Percentiles rank a stretch among this genome's conserved stretches.
These are phyloP conservation scores for Sus scrofa DNA, from an alignment of 2,113 vertebrate genomes.

Conservation along the genomic window DNA sequence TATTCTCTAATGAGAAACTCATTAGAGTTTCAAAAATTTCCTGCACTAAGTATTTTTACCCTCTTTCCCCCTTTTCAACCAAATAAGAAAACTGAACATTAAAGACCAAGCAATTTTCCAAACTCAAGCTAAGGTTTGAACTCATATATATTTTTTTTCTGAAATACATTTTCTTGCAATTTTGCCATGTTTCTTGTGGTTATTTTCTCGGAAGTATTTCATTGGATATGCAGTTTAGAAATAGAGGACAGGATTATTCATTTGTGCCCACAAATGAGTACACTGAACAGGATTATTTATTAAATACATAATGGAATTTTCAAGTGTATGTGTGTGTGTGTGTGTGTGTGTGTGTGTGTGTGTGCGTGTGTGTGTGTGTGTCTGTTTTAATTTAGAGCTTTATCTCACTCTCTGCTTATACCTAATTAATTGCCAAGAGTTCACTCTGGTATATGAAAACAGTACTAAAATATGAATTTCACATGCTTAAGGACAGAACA, in stretches of 20 bases:
- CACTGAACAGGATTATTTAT: background rate
- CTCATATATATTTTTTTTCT: background rate
- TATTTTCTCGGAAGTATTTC: background rate
- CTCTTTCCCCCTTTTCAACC: too few relatives aligned
- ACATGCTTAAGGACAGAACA: background rate
- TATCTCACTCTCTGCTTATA: background rate
- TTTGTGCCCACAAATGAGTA: background rate
- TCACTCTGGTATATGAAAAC: background rate
- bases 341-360: background rate
- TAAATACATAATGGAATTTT: background rate
- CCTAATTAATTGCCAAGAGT: background rate
- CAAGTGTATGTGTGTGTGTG: background rate
- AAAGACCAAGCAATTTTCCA: background rate
- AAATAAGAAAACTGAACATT: background rate
- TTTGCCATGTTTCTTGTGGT: background rate
- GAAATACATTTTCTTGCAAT: background rate
- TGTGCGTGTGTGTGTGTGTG: background rate
- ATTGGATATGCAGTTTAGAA: background rate
- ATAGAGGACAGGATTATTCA: background rate
- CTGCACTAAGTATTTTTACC: background rate
- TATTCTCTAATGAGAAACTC: too few relatives aligned
- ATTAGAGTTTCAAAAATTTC: background rate
- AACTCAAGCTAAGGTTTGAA: background rate
- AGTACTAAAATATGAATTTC: background rate
- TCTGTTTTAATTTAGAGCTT: background rate